phyloP scores from a whole-genome alignment of 2,888 invertebrate genomes.

The Amiota mariae region DNA sequence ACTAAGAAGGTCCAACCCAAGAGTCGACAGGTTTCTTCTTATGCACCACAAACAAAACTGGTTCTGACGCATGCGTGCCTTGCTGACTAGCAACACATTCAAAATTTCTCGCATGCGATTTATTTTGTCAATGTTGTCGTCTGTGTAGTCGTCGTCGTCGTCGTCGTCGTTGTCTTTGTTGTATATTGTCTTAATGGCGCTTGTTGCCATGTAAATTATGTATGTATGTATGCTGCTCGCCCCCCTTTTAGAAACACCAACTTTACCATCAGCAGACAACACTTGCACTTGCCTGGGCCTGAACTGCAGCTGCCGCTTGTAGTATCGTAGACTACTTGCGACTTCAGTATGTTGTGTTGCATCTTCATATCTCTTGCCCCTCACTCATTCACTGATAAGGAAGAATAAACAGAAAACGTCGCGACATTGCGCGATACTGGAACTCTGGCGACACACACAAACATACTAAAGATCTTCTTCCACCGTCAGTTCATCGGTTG shows the following conservation, averaged over 20 bases:
- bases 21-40: slow-evolving; percentile 28
- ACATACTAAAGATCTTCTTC: background rate
- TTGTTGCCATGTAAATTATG: slow-evolving; percentile 71
- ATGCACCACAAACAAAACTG: slow-evolving; percentile 29
- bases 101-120: slow-evolving; percentile 49
- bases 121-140: slow-evolving; percentile 22
- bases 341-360: background rate
- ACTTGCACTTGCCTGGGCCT: background rate
- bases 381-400: background rate
- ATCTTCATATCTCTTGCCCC: slow-evolving; percentile 11
- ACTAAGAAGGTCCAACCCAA: slow-evolving; percentile 30
- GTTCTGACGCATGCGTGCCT: slow-evolving; percentile 12
- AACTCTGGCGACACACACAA: slow-evolving; percentile 62
- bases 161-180: slow-evolving; percentile 21
- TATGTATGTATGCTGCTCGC: slow-evolving; percentile 57
- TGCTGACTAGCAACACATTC: background rate
- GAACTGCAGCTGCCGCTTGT: slow-evolving; percentile 32
- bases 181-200: slow-evolving; percentile 60
- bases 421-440: slow-evolving; percentile 43
- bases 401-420: slow-evolving; percentile 39
- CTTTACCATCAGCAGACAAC: slow-evolving; percentile 7
- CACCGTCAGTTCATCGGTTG: no score
- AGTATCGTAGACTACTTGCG: slow-evolving; percentile 28
- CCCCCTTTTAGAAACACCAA: background rate
- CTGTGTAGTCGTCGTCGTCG: slow-evolving; percentile 27